Evolutionary conservation across 2,888 invertebrate genomes (phyloP), one percentile per base, ranked within the genome.

Genomic region (Thera obeliscata): DNA sequence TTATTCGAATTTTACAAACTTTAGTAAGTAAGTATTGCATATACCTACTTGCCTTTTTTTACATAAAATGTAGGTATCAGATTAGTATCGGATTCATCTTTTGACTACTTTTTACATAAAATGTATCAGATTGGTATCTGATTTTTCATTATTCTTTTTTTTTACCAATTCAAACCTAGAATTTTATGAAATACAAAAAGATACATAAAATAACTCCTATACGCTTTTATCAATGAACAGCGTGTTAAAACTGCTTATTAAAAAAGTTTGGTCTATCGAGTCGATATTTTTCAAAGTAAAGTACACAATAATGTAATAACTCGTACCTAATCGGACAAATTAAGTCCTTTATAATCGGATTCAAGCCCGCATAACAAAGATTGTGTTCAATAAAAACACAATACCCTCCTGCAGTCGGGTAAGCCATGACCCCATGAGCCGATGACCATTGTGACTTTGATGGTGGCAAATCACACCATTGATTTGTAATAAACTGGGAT

Each of bases 381-480:
- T 86, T 75, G 81, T 79, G 85, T 85, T 83, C 84, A 89, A 90
- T 90, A 89, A 90, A 91, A 90, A 41, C 6, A 41, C 41, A 41
- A 41, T 41, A 41, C 41, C 41, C 41, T 41, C 41, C 41, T 41
- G 41, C 41, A 41, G 41, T 41, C 5, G 41, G 41, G 7, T 41
- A 41, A 87, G 81, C 80, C 83, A 78, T 83, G 87, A 87, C 88
- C 88, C 82, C 83, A 71, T 72, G 80, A 79, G 81, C 83, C 83
- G 79, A 72, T 68, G 68, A 68, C 84, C 74, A 88, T 90, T 90
- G 88, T 89, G 69, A 74, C 65, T 70, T 77, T 76, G 84, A 83
- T 83, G 80, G 81, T 80, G 80, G 83, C 82, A 84, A 87, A 90
- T 90, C 87, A 81, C 79, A 82, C 69, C 69, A 72, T 68, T 72